A percentile compares a stretch with the other conserved stretches of the same genome.
Conservation (phyloP, 1,140 invertebrate species). For the Euwallacea similis region DNA sequence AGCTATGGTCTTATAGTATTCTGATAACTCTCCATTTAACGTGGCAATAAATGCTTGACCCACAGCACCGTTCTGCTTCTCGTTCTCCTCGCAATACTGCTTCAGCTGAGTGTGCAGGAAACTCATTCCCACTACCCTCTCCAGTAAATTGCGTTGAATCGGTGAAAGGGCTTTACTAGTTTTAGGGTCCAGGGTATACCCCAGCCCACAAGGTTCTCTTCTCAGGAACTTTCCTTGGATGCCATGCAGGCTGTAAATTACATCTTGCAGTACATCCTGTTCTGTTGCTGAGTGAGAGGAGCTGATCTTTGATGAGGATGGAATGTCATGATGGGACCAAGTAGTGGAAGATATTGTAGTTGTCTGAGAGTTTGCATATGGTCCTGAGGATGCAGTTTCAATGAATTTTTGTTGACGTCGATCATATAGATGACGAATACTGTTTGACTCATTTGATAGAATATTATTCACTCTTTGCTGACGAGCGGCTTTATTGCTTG, state of each 20-base stretch:
- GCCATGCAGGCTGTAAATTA: constrained; percentile 82
- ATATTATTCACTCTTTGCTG: constrained; percentile 16
- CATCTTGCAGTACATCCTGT: constrained; percentile 67
- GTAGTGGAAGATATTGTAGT: constrained; percentile 37
- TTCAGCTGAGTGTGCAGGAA: constrained; percentile 81
- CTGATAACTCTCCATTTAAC: constrained; percentile 79
- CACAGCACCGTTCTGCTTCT: constrained; percentile 61
- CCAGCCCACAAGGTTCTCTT: constrained; percentile 64
- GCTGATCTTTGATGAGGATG: constrained; percentile 36
- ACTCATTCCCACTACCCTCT: constrained; percentile 81
- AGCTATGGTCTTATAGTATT: constrained; percentile 87
- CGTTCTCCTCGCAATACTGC: constrained; percentile 68
- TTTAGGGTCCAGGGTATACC: constrained; percentile 69
- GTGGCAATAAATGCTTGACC: constrained; percentile 85
- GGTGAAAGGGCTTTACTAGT: constrained; percentile 50
- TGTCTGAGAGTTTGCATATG: constrained; percentile 35
- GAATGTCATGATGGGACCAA: constrained; percentile 41
- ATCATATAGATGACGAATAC: constrained; percentile 37
- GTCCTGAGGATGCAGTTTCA: constrained; percentile 29
- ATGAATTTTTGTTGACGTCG: constrained; percentile 34
- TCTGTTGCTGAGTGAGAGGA: constrained; percentile 42
- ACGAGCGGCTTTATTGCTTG: constrained; percentile 3
- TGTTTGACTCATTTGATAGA: constrained; percentile 28
- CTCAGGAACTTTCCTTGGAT: constrained; percentile 77
- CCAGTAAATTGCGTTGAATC: constrained; percentile 61